These are phyloP conservation scores for Apamea epomidion DNA, from an alignment of 2,888 invertebrate genomes.

Conservation along the genomic window DNA sequence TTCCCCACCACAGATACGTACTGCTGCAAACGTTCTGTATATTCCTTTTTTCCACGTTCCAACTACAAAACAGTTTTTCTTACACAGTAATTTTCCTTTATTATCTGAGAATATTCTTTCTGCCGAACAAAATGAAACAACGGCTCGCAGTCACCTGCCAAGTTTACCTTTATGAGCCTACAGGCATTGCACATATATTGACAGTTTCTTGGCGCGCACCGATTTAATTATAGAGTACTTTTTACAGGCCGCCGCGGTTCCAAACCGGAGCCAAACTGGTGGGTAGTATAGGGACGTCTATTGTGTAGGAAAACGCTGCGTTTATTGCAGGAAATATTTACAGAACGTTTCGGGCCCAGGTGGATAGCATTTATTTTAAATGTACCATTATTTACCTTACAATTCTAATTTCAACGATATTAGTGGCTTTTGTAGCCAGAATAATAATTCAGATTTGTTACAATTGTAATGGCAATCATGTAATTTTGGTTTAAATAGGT, in stretches of 20 bases:
- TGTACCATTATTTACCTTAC: too few relatives aligned
- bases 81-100: not conserved
- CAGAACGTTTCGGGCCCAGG: too few relatives aligned
- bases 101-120: conserved; percentile 29
- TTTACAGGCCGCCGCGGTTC: conserved; percentile 72
- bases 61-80: not conserved
- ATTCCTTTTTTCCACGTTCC: not conserved
- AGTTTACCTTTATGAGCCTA: conserved; percentile 68
- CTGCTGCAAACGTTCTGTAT: not conserved
- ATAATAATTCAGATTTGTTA: too few relatives aligned
- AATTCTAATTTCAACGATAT: too few relatives aligned
- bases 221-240: conserved; percentile 81
- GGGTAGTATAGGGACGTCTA: not conserved
- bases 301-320: not conserved
- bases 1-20: not conserved
- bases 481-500: too few relatives aligned
- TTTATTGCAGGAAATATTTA: not conserved
- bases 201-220: conserved; percentile 81
- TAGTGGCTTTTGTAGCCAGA: too few relatives aligned
- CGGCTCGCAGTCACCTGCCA: conserved; percentile 68
- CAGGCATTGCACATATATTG: conserved; percentile 72
- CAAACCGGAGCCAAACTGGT: conserved; percentile 59
- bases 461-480: too few relatives aligned
- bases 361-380: too few relatives aligned
- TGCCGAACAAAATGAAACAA: conserved; percentile 33